Evolutionary conservation across 2,113 vertebrate genomes (phyloP).

Genomic region (Nettapus auritus): DNA sequence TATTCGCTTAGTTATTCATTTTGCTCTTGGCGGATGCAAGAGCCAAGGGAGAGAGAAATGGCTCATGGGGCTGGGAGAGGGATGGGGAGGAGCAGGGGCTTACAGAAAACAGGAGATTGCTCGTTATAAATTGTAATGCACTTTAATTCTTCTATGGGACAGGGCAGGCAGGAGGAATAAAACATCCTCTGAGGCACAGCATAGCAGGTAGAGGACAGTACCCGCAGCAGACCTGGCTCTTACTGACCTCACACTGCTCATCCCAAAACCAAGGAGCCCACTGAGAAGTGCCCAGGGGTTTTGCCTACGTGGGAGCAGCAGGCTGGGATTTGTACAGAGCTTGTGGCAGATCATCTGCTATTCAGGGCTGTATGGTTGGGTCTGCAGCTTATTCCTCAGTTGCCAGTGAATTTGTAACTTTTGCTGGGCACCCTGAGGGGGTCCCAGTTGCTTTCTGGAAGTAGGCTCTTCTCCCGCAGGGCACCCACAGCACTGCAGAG

Average conservation of each 20-base stretch:
- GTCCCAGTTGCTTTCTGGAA: neutral
- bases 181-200: neutral
- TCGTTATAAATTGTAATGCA: neutral
- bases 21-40: neutral
- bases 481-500: neutral
- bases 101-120: slow-evolving; percentile 3
- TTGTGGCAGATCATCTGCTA: neutral
- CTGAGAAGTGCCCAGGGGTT: neutral
- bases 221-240: accelerated
- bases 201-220: neutral
- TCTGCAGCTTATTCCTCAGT: neutral
- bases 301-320: neutral
- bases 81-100: neutral
- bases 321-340: neutral
- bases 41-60: neutral
- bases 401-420: too few species aligned
- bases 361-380: neutral
- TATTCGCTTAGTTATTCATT: neutral
- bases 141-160: neutral
- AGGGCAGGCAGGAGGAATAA: neutral
- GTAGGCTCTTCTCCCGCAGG: accelerated
- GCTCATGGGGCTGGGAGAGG: neutral
- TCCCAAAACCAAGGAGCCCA: neutral
- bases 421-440: neutral
- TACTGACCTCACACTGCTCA: neutral